Evolutionary conservation across 1,140 invertebrate genomes (phyloP).

Genomic region (silkworm (Bombyx mori)): ASM3026992v2 NC_085123.1:13535501-13536000

Average conservation of each 20-base stretch:
- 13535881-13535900: constrained; percentile 36
- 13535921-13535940: constrained; percentile 25
- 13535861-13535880: constrained; percentile 45
- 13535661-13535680: too few species aligned
- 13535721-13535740: not conserved
- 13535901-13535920: constrained; percentile 51
- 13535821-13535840: constrained; percentile 43
- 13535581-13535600: too few species aligned
- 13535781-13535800: constrained; percentile 18
- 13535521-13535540: constrained; percentile 4
- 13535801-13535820: constrained; percentile 38
- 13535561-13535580: not conserved
- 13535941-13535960: constrained; percentile 25
- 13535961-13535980: constrained; percentile 23
- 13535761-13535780: constrained; percentile 5
- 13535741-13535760: constrained; percentile 8
- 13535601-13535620: too few species aligned
- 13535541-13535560: constrained; percentile 22
- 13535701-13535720: too few species aligned
- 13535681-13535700: too few species aligned
- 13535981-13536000: constrained; percentile 25
- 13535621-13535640: too few species aligned
- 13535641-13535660: too few species aligned
- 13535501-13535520: constrained; percentile 1
- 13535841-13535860: constrained; percentile 33